Base-by-base conservation (phyloP, 2,113 vertebrate species). In the Coreoperca whiteheadi region DNA sequence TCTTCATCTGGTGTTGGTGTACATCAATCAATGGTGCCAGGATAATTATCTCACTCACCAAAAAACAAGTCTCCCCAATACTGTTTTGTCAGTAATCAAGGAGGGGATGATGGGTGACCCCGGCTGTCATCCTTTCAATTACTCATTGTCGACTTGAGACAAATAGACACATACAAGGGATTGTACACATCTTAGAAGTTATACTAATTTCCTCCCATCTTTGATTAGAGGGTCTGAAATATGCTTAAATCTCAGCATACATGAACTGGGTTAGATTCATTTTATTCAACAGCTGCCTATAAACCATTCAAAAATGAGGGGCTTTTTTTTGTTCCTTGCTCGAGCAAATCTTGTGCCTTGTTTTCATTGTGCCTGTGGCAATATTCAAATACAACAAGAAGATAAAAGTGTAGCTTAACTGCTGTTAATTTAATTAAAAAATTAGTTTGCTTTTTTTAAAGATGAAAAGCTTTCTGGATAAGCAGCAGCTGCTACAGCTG, bases 371-470 rank as follows among this genome's bases (percentile, higher is more conserved):
- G 71, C 82, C 67, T 69, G n/a, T 25, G 70, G 83, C 78, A 63
- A 67, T 57, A 83, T 89, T 76, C 56, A 82, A 76, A 76, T 75
- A 56, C 50, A 83, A 79, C 43, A 53, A 25, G 50, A 67, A 79
- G 85, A 81, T 85, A 34, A 67, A 69, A 83, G 59, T 64, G 57
- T 66, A 72, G 59, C 57, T 76, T 60, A 70, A 80, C 63, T 87
- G 74, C 48, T 63, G 10, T 77, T 84, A 79, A 80, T 80, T 75
- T 66, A 50, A 83, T 83, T 76, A 51, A 21, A 76, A 86, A 88
- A 61, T 79, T 6, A 34, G 51, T 71, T 68, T 53, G 10, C 16
- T 39, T 73, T 78, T 68, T 72, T 32, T n/a, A 51, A 82, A 80
- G 76, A 79, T 78, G 60, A 81, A 81, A 73, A 51, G 54, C 50